Percentiles rank a stretch among this genome's conserved stretches.
phyloP scores from a whole-genome alignment of 2,797 vertebrate genomes.

The Sternotherus odoratus region DNA sequence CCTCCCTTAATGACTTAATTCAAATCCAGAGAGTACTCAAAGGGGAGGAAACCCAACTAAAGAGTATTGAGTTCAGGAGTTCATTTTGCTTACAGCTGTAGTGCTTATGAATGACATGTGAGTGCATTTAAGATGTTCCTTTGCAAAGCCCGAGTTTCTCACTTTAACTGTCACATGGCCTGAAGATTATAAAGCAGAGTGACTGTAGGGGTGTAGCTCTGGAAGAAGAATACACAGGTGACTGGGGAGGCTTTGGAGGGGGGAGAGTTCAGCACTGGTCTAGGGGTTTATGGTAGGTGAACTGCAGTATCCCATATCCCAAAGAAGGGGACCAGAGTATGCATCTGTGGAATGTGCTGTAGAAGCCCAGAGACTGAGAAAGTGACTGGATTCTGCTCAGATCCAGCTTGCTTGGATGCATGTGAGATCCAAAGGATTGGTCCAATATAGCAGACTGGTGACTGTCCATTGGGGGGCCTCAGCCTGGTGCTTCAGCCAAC shows the following conservation, averaged over 20 bases:
- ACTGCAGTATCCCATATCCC: not conserved
- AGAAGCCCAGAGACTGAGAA: not conserved
- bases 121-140: not conserved
- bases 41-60: no score
- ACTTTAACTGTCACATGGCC: not conserved
- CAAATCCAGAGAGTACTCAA: no score
- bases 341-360: not conserved
- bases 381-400: not conserved
- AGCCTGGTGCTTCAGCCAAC: not conserved
- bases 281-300: not conserved
- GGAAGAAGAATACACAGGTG: not conserved
- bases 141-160: not conserved
- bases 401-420: not conserved
- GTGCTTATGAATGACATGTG: not conserved
- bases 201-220: not conserved
- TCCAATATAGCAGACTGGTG: not conserved
- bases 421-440: accelerated
- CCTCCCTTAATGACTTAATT: no score
- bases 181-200: not conserved
- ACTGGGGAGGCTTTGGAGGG: not conserved
- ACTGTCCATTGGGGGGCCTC: not conserved
- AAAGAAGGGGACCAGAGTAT: not conserved
- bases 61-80: not conserved
- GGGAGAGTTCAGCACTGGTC: not conserved
- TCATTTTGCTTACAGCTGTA: not conserved